Evolutionary conservation across 1,140 invertebrate genomes (phyloP), one percentile per base, ranked within the genome.

Genomic region (Drosophila sp.): DNA sequence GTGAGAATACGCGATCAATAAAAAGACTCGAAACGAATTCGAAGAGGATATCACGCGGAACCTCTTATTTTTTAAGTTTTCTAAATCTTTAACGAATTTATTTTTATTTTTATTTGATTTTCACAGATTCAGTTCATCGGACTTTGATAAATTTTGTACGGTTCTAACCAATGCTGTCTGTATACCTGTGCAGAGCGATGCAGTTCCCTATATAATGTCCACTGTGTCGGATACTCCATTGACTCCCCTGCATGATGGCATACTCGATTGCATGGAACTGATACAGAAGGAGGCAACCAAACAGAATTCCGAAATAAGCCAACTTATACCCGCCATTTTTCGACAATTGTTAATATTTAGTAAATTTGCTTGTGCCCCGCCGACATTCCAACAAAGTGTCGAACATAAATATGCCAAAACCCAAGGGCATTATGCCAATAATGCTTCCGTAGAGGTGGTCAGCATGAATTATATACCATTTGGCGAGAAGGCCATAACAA

Each of bases 381-480:
- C 96, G 11, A 94, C 93, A 32, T 95, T 94, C 35, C 87, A 92
- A 94, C 92, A 90, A 93, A 76, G 93, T 93, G 93, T 82, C 55
- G 92, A 92, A 74, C 80, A 89, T 65, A 86, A 91, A 62, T 91
- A 90, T 62, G 72, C 72, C 7, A 92, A 91, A 30, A 66, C 90
- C 27, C 62, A 70, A 33, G 80, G 77, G 23, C 82, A 87, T 65
- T 92, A 91, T 76, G 65, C 75, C 64, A 92, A 91, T 80, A 82
- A 84, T 67, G 80, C 93, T 82, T 84, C 92, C 93, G 93, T 94
- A 68, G 96, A 97, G 79, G 96, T 95, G 94, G 94, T 97, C n/a
- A 95, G 94, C 44, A 96, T 96, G 95, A 97, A 97, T 92, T 97
- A 96, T 90, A 96, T 97, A 76, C 96, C 97, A 54, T 98, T 98